phyloP scores from a whole-genome alignment of 2,797 vertebrate species.

The Gadopsis marmoratus region DNA sequence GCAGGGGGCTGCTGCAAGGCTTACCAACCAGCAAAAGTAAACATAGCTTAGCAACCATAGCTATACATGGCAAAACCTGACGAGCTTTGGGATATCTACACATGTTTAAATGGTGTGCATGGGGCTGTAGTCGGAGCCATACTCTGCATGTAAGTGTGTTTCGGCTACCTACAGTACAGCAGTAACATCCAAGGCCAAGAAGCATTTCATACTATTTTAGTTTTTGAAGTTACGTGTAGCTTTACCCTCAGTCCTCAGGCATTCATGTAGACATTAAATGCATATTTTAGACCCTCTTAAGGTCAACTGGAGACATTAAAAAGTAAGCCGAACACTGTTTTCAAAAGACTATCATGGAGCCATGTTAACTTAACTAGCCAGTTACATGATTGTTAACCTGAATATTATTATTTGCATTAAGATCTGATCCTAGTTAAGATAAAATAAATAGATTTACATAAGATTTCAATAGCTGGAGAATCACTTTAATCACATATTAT shows the following conservation, averaged over 20 bases:
- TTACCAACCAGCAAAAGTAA: constrained; percentile 11
- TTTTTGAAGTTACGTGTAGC: neutral
- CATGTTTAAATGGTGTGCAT: neutral
- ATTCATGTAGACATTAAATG: neutral
- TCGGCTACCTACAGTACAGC: neutral
- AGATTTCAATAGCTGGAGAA: neutral
- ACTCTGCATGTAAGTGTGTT: neutral
- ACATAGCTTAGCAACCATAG: neutral
- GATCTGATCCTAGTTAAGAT: neutral
- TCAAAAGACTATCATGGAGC: neutral
- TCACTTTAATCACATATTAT: neutral
- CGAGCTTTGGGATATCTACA: neutral
- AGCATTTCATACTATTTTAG: neutral
- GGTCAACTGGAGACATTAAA: neutral
- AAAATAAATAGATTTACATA: neutral
- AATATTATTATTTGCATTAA: neutral
- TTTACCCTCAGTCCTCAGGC: neutral
- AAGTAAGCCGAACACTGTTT: neutral
- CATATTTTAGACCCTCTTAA: neutral
- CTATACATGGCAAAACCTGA: no score
- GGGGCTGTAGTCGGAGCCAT: neutral
- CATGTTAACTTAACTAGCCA: neutral
- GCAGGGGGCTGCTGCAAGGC: constrained; percentile 1
- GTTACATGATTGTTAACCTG: neutral
- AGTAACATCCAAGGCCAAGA: neutral